These are phyloP conservation scores for Drosophila merina DNA, from an alignment of 2,888 invertebrate species.

Conservation along the genomic window DNA sequence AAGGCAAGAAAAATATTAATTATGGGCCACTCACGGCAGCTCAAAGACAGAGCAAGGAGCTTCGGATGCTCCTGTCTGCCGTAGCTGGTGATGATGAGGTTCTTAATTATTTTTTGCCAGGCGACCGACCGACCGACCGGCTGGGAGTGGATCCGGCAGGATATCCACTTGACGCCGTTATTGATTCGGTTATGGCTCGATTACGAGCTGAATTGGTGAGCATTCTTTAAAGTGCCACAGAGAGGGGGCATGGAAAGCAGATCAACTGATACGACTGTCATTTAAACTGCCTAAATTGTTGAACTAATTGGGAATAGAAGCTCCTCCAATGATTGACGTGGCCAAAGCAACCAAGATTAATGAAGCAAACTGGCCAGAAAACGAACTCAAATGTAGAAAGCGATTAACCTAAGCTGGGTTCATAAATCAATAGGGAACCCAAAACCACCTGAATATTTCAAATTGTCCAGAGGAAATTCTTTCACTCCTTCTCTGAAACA, in stretches of 20 bases:
- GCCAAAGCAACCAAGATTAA: constrained; percentile 29
- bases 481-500: background rate
- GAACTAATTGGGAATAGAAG: constrained; percentile 33
- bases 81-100: constrained; percentile 22
- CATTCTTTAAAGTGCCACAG: constrained; percentile 36
- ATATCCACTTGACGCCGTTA: constrained; percentile 34
- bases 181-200: constrained; percentile 40
- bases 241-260: constrained; percentile 6
- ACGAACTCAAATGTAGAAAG: constrained; percentile 8
- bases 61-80: constrained; percentile 14
- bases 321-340: constrained; percentile 17
- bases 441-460: constrained; percentile 69
- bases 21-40: constrained; percentile 52
- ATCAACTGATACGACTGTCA: constrained; percentile 27
- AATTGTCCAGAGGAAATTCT: constrained; percentile 48
- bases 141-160: constrained; percentile 12
- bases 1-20: constrained; percentile 59
- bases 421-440: constrained; percentile 42
- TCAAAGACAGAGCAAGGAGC: constrained; percentile 13
- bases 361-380: constrained; percentile 35
- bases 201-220: constrained; percentile 26
- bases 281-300: constrained; percentile 20
- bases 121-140: constrained; percentile 24
- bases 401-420: constrained; percentile 38
- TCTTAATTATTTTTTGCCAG: constrained; percentile 48